A percentile compares a stretch with the other conserved stretches of the same genome.
phyloP scores from a whole-genome alignment of 2,888 invertebrate genomes.

The Cheilosia scutellata region DNA sequence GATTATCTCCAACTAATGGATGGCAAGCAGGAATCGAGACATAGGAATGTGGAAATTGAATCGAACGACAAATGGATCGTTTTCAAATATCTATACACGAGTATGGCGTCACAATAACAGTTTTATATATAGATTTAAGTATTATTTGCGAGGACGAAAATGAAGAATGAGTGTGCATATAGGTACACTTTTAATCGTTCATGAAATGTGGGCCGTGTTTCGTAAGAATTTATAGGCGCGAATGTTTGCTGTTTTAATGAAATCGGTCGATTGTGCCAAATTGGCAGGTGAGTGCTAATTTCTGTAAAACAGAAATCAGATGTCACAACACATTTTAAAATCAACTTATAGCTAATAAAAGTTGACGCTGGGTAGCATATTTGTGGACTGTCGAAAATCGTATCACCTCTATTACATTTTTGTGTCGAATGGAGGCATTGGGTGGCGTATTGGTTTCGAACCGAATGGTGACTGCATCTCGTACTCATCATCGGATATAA shows the following conservation, averaged over 20 bases:
- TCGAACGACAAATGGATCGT: constrained; percentile 5
- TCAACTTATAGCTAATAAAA: too few species aligned
- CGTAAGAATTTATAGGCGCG: not conserved
- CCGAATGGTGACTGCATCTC: too few species aligned
- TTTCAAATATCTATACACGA: not conserved
- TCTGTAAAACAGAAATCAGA: too few species aligned
- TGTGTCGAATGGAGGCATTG: too few species aligned
- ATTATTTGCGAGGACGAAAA: not conserved
- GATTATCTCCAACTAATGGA: constrained; percentile 50
- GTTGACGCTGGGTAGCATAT: too few species aligned
- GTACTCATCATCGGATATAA: too few species aligned
- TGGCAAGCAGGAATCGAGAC: constrained; percentile 11
- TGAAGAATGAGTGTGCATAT: not conserved
- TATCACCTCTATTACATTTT: too few species aligned
- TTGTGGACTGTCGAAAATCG: too few species aligned
- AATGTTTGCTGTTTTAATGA: not conserved
- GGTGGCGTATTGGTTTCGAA: too few species aligned
- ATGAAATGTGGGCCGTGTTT: not conserved
- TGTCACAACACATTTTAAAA: too few species aligned
- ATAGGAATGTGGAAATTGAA: constrained; percentile 22
- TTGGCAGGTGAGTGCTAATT: too few species aligned
- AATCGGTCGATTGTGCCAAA: too few species aligned
- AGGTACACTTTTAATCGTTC: not conserved
- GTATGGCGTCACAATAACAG: not conserved
- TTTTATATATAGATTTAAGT: constrained; percentile 1